Conservation (phyloP, 2,113 vertebrate species). For the Nyctibius bracteatus region DNA sequence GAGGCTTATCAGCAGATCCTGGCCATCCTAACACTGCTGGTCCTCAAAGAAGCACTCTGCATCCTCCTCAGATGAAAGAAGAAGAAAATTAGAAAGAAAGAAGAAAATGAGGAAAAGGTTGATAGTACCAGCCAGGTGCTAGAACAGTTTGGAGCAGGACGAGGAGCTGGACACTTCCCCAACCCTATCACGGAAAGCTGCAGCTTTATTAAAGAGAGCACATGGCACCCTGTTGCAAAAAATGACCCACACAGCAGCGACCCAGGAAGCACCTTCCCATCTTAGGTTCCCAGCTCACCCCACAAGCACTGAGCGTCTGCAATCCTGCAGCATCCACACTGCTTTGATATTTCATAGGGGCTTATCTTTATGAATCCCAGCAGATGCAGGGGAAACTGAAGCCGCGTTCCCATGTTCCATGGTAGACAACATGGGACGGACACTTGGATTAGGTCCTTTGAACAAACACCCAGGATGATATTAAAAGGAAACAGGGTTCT, state of each 20-base stretch:
- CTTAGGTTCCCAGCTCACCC: neutral
- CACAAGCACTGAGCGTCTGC: fast-evolving
- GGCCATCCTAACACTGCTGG: neutral
- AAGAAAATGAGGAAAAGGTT: neutral
- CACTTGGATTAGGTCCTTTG: neutral
- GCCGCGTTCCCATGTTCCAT: neutral
- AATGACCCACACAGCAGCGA: fast-evolving
- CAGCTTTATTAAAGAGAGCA: neutral
- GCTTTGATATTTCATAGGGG: constrained; percentile 14
- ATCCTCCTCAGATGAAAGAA: fast-evolving
- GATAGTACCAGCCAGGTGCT: neutral
- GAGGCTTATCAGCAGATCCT: neutral
- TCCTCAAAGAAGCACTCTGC: neutral
- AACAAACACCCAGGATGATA: neutral
- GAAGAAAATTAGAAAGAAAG: neutral
- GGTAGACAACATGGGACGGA: fast-evolving
- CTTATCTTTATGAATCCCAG: neutral
- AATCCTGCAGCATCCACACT: neutral
- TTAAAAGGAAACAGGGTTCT: neutral
- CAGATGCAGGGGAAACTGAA: constrained; percentile 41
- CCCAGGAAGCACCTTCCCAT: neutral
- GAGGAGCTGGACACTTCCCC: neutral
- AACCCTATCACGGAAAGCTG: fast-evolving
- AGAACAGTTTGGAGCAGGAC: neutral
- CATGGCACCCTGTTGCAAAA: neutral